These are phyloP conservation scores for Melipona bicolor DNA, from an alignment of 2,888 invertebrate genomes.

Conservation along the genomic window DNA sequence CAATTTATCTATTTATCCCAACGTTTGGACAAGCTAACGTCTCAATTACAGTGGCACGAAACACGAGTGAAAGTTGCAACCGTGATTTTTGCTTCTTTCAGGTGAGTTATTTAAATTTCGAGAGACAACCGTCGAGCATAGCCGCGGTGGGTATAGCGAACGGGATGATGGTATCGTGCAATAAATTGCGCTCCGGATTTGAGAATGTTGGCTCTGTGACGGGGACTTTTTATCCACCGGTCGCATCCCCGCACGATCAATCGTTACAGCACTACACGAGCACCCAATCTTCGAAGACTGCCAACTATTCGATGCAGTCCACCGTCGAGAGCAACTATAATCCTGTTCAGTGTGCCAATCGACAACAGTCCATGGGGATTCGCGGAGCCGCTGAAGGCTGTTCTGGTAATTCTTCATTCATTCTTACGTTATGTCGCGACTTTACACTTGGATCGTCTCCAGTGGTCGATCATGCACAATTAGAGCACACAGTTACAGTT, in stretches of 20 bases:
- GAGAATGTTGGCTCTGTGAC: slow-evolving; percentile 93
- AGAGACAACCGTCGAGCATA: slow-evolving; percentile 85
- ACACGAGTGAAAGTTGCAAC: not conserved
- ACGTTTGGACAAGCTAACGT: not conserved
- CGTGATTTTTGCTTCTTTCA: slow-evolving; percentile 53
- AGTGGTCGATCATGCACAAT: not conserved
- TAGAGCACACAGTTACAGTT: not conserved
- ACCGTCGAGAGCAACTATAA: slow-evolving; percentile 79
- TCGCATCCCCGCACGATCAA: slow-evolving; percentile 93
- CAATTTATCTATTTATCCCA: not conserved
- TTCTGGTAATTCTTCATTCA: slow-evolving; percentile 73
- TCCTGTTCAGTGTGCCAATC: slow-evolving; percentile 78
- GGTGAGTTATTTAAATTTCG: slow-evolving; percentile 83
- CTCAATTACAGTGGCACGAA: not conserved
- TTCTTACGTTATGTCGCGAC: not conserved
- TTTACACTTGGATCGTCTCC: slow-evolving; percentile 26
- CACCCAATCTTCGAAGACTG: slow-evolving; percentile 76
- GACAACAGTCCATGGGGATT: slow-evolving; percentile 82
- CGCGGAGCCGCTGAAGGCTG: slow-evolving; percentile 81
- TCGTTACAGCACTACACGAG: slow-evolving; percentile 85
- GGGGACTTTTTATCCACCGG: slow-evolving; percentile 95
- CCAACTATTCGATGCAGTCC: slow-evolving; percentile 79
- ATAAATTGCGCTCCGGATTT: slow-evolving; percentile 91
- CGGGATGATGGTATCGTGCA: slow-evolving; percentile 94
- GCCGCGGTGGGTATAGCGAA: slow-evolving; percentile 94